Evolutionary conservation across 2,888 invertebrate genomes (phyloP), one percentile per base, ranked within the genome.

Genomic region (Philopedon plagiatum): DNA sequence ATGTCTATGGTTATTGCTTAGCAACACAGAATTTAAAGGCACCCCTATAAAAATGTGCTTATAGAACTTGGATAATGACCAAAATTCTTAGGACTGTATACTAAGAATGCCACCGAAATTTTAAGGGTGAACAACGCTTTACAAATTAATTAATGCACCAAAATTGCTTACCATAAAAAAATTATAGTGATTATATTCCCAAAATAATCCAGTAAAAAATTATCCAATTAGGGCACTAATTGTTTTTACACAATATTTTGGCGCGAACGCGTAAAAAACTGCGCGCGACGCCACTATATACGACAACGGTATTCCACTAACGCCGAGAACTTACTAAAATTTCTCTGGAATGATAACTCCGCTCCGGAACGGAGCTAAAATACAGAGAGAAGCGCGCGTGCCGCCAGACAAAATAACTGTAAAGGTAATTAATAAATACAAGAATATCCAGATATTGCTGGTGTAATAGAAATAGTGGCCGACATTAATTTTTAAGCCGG

Each of bases 271-370:
- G 46, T 46, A 23, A 19, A 8, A 51, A 51, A 26, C 15, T 51
- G 51, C n/a, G 23, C 44, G 46, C 46, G 18, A 5, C 46, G 46
- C 23, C 46, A 13, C 4, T 15, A 15, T 1, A 46, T 32, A 26
- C n/a, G n/a, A n/a, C 29, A 15, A n/a, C 29, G 41, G 32, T 29
- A 46, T 26, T 15, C 18, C 19, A n/a, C 32, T 11, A 21, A 29
- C 5, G 29, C 61, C 32, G 61, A n/a, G 46, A 46, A 61, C 46
- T 61, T 61, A 61, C 61, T 61, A 51, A 46, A 61, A 29, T 61
- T 61, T 61, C 23, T 46, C 61, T 46, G 61, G 61, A 32, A 61
- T 46, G 61, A 61, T 61, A 61, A 46, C 46, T 32, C 19, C 18
- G 61, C 61, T 61, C 61, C 61, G 61, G 46, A 60, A 41, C 60